Percentiles rank a stretch among this genome's conserved stretches.
These are phyloP conservation scores for Caprella mutica DNA, from an alignment of 2,888 invertebrate genomes.

Conservation along the genomic window DNA sequence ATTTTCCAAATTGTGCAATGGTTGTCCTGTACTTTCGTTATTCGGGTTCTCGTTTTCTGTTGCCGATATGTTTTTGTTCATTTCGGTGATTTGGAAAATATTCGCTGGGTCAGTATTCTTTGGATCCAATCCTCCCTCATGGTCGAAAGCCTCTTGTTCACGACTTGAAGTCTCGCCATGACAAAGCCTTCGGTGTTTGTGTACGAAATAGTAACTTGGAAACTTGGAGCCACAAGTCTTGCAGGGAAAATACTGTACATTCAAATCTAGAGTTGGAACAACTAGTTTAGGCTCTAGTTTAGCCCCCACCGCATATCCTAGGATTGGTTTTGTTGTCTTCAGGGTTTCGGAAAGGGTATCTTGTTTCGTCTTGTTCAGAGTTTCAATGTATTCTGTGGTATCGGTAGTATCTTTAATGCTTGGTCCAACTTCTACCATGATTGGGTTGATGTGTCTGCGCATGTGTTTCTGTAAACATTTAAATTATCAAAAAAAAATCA, in stretches of 20 bases:
- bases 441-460: conserved; percentile 54
- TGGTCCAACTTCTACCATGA: conserved; percentile 42
- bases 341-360: background rate
- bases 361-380: conserved; percentile 16
- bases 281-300: background rate
- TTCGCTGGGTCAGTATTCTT: no score
- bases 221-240: conserved; percentile 85
- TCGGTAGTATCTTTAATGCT: background rate
- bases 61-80: no score
- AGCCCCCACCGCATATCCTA: background rate
- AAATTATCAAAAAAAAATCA: background rate
- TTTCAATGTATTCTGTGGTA: conserved; percentile 29
- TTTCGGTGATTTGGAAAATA: no score
- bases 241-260: conserved; percentile 83
- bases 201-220: conserved; percentile 86
- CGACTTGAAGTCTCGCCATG: conserved; percentile 44
- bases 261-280: conserved; percentile 52
- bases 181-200: conserved; percentile 76
- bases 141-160: conserved; percentile 1
- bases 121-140: no score
- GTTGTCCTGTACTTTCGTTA: no score
- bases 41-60: no score
- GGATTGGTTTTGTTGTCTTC: no score
- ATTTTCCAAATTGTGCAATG: no score
- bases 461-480: conserved; percentile 39